Base-by-base conservation (phyloP, 1,140 invertebrate species). In the Panulirus ornatus region DNA sequence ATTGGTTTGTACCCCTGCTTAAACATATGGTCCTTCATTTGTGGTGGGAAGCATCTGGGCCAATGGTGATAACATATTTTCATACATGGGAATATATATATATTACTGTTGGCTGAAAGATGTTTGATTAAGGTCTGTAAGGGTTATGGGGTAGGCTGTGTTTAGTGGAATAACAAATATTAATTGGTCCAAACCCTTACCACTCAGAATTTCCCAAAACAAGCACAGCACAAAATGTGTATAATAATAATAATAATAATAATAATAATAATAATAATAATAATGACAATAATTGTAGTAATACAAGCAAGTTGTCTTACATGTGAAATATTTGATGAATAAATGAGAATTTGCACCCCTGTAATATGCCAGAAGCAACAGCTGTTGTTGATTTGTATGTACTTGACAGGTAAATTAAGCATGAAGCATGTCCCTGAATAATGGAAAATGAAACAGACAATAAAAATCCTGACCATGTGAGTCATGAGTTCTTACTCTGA, bases 101-200 rank as follows among this genome's bases (percentile, higher is more conserved):
- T 27, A 79, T 47, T 79, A 47, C 44, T 54, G 30, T 79, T 16
- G 30, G n/a, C n/a, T n/a, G 44, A 30, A 54, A 44, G 34, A 76
- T 82, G n/a, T n/a, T n/a, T n/a, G n/a, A 30, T 58, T 51, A 51
- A 54, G n/a, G 22, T 83, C 14, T 38, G 27, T 83, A 38, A 63
- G 22, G 51, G 58, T 66, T 63, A 58, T 63, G 30, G 81, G 34
- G 40, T 54, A 63, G 81, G 38, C 40, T 58, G 81, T 66, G 36
- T 83, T 83, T 40, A 63, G 51, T 27, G 81, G 75, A 47, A 78
- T 44, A 76, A 27, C 38, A 63, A 36, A 66, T 38, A 83, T 66
- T 58, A 83, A 58, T 83, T 83, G 81, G 81, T 83, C 81, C 81
- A 83, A 83, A 83, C 38, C 81, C 81, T 83, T 66, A 63, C 58